Base-by-base conservation (phyloP, 2,113 vertebrate genomes). In the Toxotes chatareus region DNA sequence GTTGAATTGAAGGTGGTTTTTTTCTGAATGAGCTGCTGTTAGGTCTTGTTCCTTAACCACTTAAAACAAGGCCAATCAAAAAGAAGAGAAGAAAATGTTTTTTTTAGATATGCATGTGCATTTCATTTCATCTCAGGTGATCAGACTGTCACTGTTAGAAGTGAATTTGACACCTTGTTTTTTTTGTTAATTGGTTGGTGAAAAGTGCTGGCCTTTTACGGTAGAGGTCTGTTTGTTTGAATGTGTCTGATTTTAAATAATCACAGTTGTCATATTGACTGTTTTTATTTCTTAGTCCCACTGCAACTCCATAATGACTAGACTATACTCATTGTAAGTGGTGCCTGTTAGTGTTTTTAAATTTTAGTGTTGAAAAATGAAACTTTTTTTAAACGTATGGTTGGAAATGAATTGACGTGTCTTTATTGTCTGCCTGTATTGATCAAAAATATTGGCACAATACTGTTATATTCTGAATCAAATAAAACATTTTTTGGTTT, bases 271-370 rank as follows among this genome's bases (percentile, higher is more conserved):
- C 3, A 68, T 53, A 36, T 55, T 32, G 13, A 76, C 12, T 63
- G 21, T 63, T 63, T 63, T 42, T 17, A 8, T 71, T 42, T 32
- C 1, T 81, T 7, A 7, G 19, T 72, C 38, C n/a, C 46, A 68
- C 56, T 17, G 2, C 62, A 42, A 61, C 60, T 78, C 62, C n/a
- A 68, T 57, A 53, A 77, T 87, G 14, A 84, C 55, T n/a, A n/a
- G 5, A 16, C 68, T 62, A 32, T 36, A 73, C 19, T 46, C 12
- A 7, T 27, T 77, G 21, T 57, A 79, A 86, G 40, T 23, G 7
- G 27, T 86, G 76, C 72, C 71, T 80, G n/a, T 56, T 64, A 27
- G 11, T 65, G 21, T 67, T 90, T 85, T 85, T 73, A 70, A 66
- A 74, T 4, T 69, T 73, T 7, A 61, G 3, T 23, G 17, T 57